A percentile compares a stretch with the other conserved stretches of the same genome.
These are phyloP conservation scores for Vanessa atalanta DNA, from an alignment of 1,140 invertebrate genomes.

Conservation along the genomic window DNA sequence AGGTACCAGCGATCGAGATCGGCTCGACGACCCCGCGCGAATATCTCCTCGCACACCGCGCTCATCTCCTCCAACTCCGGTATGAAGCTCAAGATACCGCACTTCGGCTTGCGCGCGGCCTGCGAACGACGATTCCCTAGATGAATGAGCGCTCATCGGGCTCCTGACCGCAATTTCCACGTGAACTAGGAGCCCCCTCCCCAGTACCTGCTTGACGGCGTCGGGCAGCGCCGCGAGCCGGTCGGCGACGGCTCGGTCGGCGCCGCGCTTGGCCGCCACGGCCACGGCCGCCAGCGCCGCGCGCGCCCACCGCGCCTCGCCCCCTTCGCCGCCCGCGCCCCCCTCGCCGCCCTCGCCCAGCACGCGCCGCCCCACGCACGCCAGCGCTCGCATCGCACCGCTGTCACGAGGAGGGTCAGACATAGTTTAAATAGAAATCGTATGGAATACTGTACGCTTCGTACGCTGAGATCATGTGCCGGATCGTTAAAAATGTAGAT, in stretches of 20 bases:
- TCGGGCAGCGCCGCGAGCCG: conserved; percentile 93
- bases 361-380: conserved; percentile 77
- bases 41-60: conserved; percentile 91
- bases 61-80: conserved; percentile 95
- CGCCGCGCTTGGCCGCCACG: conserved; percentile 92
- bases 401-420: conserved; percentile 71
- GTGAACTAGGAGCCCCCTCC: too few relatives aligned
- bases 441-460: too few relatives aligned
- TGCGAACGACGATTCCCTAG: not conserved
- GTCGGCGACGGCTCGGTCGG: conserved; percentile 95
- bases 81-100: conserved; percentile 95
- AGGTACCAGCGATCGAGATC: conserved; percentile 98
- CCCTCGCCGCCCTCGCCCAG: conserved; percentile 81
- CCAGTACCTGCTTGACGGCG: conserved; percentile 82
- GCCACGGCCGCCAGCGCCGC: conserved; percentile 75
- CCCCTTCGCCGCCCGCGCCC: conserved; percentile 36
- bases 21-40: conserved; percentile 92
- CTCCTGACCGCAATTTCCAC: too few relatives aligned
- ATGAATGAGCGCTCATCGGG: too few relatives aligned
- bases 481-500: too few relatives aligned
- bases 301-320: conserved; percentile 90
- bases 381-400: conserved; percentile 93
- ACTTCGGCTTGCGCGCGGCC: conserved; percentile 86
- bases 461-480: too few relatives aligned
- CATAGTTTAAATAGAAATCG: too few relatives aligned